Base-by-base conservation (phyloP, 2,888 invertebrate genomes). In the Cryptus armator region DNA sequence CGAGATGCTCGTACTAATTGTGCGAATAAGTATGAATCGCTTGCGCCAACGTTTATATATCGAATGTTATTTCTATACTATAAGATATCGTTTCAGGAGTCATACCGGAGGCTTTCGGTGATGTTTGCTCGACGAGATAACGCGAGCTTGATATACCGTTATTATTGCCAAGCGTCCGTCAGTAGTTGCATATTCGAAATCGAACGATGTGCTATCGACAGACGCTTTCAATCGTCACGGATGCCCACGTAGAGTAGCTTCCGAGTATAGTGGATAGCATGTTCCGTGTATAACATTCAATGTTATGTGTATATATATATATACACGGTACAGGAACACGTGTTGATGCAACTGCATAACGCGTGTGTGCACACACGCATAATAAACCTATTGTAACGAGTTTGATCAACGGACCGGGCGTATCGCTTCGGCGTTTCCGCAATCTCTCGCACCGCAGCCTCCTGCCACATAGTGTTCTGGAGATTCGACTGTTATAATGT, bases 331-430 rank as follows among this genome's bases (percentile, higher is more conserved):
- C 24, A 43, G 66, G 7, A 46, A 29, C 48, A 83, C 64, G 48
- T 32, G 53, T 46, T 24, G 32, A 51, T 78, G 82, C 76, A 84
- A 68, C 43, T 77, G 68, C 74, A 78, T 74, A 72, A 77, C 64
- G 64, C 78, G 24, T 24, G 64, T 71, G 67, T 32, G 72, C 67
- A 76, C 80, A 72, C 70, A 32, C 29, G 64, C 32, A 86, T 84
- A 79, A 86, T 81, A 81, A 86, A 75, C 75, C 78, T 66, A 87
- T 88, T 86, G 86, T 86, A 48, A 77, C 44, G 80, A 87, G 85
- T 86, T 87, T 86, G 76, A 86, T 85, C 79, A 80, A 84, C 81
- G 78, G 79, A 75, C 81, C 59, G 75, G 62, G 62, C 59, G 32
- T 72, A 74, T 78, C 78, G 46, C 43, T 51, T 53, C 62, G 51